Conservation (phyloP, 2,888 invertebrate species). For the Carterocephalus palaemon region DNA sequence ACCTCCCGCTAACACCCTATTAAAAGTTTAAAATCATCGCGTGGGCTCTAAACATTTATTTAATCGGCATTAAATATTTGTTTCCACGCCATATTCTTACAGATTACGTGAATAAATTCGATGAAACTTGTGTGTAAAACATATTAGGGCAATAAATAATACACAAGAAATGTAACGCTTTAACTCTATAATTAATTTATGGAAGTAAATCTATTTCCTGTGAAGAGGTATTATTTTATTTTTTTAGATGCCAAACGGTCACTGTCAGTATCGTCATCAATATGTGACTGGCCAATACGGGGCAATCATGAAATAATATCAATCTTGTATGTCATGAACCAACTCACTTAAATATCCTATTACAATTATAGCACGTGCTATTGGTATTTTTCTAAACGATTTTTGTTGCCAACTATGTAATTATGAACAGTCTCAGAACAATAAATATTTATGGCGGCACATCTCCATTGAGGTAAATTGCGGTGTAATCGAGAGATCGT, state of each 20-base stretch:
- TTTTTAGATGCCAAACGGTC: too few relatives aligned
- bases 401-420: conserved; percentile 53
- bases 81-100: conserved; percentile 59
- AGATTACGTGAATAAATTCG: conserved; percentile 56
- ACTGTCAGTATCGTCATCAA: too few relatives aligned
- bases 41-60: conserved; percentile 67
- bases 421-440: conserved; percentile 50
- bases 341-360: too few relatives aligned
- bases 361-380: too few relatives aligned
- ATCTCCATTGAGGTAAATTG: conserved; percentile 67
- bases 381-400: too few relatives aligned
- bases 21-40: conserved; percentile 61
- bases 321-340: too few relatives aligned
- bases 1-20: conserved; percentile 65
- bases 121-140: conserved; percentile 43
- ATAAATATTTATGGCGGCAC: conserved; percentile 74
- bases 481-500: conserved; percentile 66
- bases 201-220: too few relatives aligned
- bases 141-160: conserved; percentile 22
- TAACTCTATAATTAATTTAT: too few relatives aligned
- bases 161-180: background rate
- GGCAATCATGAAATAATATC: too few relatives aligned
- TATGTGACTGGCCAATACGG: too few relatives aligned
- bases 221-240: too few relatives aligned
- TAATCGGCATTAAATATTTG: conserved; percentile 61